Base-by-base conservation (phyloP, 2,888 invertebrate genomes). In the Dicyrtomina minuta region DNA sequence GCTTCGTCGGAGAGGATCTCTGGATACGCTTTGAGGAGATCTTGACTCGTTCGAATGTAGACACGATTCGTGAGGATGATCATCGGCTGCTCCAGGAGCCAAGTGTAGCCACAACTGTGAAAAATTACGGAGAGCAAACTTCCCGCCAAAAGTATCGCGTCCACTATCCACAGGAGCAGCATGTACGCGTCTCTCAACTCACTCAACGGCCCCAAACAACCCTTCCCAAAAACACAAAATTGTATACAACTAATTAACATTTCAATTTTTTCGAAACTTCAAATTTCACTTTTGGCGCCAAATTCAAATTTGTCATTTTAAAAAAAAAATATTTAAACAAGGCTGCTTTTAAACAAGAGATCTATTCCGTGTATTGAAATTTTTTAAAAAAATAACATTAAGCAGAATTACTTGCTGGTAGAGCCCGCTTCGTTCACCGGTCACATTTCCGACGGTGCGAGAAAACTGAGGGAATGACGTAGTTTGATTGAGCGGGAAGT, bases 1-100 rank as follows among this genome's bases (percentile, higher is more conserved):
- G 43, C 41, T 20, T 60, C 60, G 41, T 27, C 27, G 24, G n/a
- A n/a, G 22, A 43, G 43, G 22, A 60, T 60, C 17, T 60, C 60
- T 43, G 60, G 43, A 20, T 22, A 60, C 1, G 43, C 13, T 43
- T 60, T 60, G 20, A 43, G 13, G 12, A 10, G n/a, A 43, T 20
- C 12, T 1, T 43, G 2, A 12, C 10, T 17, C 5, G 20, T 22
- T 20, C 43, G 12, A 1, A 60, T 3, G 24, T 43, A 43, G 20
- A 60, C 43, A 24, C 24, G 17, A 1, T 22, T 43, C 12, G 60
- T 60, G 10, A 60, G 43, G 12, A 60, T 24, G 24, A 60, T 43
- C 41, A 43, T 43, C 1, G 17, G 22, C 12, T 33, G 43, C 10
- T 22, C 17, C 1, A 5, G 17, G 39, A 60, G 15, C 24, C 43